Conservation (phyloP, 2,888 invertebrate species). For the Aspidiotus destructor region DNA sequence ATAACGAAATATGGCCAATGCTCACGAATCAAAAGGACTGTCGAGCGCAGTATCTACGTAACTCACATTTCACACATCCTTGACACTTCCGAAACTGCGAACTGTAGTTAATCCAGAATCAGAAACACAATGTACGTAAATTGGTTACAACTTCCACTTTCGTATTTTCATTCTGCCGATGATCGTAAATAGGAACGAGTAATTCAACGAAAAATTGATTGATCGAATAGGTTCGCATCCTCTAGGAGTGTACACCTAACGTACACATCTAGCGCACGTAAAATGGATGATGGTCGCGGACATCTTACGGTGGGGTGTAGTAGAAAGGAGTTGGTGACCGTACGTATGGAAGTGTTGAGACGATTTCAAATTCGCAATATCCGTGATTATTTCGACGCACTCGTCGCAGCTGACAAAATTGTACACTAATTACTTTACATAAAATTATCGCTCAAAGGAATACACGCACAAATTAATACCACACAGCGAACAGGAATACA, state of each 20-base stretch:
- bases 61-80: neutral
- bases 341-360: neutral
- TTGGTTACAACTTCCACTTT: neutral
- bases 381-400: neutral
- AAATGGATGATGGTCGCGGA: constrained; percentile 1
- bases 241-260: neutral
- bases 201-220: too few species aligned
- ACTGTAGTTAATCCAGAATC: neutral
- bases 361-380: too few species aligned
- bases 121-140: neutral
- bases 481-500: neutral
- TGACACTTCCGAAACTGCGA: neutral
- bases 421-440: neutral
- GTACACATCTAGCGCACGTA: neutral
- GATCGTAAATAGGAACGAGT: too few species aligned
- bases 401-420: neutral
- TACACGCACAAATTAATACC: constrained; percentile 1
- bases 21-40: too few species aligned
- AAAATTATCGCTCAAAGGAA: neutral
- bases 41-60: too few species aligned
- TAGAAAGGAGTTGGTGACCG: neutral
- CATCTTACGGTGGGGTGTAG: neutral
- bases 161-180: too few species aligned
- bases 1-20: too few species aligned
- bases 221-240: neutral